Evolutionary conservation across 2,888 invertebrate species (phyloP).

Genomic region (Dryadula phaetusa): DNA sequence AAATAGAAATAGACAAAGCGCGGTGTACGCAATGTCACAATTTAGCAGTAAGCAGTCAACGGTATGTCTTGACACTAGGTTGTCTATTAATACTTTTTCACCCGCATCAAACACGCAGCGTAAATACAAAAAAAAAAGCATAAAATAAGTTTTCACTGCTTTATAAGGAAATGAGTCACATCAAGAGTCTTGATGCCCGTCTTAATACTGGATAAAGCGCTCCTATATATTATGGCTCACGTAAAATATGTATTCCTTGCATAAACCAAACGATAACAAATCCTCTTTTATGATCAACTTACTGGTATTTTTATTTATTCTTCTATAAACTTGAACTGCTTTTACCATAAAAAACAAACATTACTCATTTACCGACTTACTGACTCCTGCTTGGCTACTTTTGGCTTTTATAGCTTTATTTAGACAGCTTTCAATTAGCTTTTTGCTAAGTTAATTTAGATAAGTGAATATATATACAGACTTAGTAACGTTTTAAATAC

Average conservation of each 20-base stretch:
- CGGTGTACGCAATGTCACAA: no score
- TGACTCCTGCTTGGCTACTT: neutral
- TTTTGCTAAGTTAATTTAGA: neutral
- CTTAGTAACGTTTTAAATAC: no score
- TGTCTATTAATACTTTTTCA: no score
- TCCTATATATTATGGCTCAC: neutral
- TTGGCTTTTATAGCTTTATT: neutral
- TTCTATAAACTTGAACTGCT: slow-evolving; percentile 16
- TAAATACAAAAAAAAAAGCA: neutral
- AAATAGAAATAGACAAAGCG: no score
- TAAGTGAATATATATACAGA: neutral
- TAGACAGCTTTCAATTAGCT: neutral
- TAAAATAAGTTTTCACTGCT: neutral
- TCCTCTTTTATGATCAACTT: slow-evolving; percentile 9
- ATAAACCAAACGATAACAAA: slow-evolving; percentile 7
- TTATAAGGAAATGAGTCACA: neutral
- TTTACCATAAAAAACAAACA: slow-evolving; percentile 18
- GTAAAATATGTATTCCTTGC: slow-evolving; percentile 10
- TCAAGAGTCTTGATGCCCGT: neutral
- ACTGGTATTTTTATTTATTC: slow-evolving; percentile 5
- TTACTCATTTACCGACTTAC: slow-evolving; percentile 6
- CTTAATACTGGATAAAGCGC: neutral
- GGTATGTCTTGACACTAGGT: no score
- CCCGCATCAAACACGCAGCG: neutral
- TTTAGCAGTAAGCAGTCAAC: no score